These are phyloP conservation scores for Hucho hucho DNA, from an alignment of 2,113 vertebrate genomes.

Conservation along the genomic window DNA sequence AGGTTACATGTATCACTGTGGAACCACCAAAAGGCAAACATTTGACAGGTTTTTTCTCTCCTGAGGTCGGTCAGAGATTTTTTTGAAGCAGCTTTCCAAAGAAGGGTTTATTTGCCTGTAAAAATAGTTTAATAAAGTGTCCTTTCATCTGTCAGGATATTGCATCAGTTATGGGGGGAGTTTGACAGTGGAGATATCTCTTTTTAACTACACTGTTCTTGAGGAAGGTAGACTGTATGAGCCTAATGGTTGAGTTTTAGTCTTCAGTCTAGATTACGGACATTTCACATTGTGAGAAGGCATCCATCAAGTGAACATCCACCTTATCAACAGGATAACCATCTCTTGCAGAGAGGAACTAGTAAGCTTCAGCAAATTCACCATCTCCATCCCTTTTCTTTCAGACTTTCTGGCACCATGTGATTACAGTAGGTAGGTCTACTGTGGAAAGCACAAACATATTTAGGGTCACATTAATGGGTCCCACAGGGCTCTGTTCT, in stretches of 20 bases:
- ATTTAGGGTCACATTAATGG: not conserved
- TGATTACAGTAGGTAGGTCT: slow-evolving; percentile 12
- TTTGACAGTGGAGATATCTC: not conserved
- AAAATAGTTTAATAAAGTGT: slow-evolving; percentile 24
- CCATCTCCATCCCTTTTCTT: not conserved
- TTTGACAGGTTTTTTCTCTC: slow-evolving; percentile 16
- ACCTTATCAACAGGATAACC: too few relatives aligned
- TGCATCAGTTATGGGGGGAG: slow-evolving; percentile 17
- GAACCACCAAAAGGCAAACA: slow-evolving; percentile 26
- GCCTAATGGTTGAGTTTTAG: too few relatives aligned
- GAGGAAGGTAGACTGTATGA: not conserved
- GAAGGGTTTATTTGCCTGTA: slow-evolving; percentile 24
- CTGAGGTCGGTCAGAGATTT: not conserved
- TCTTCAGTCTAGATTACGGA: too few relatives aligned
- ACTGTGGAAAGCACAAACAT: not conserved
- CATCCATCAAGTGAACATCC: too few relatives aligned
- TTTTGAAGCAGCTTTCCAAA: slow-evolving; percentile 32
- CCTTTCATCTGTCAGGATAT: slow-evolving; percentile 37
- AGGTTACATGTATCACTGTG: slow-evolving; percentile 29
- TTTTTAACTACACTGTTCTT: not conserved
- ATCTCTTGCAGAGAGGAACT: not conserved
- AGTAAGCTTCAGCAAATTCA: not conserved
- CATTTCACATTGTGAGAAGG: too few relatives aligned
- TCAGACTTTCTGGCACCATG: slow-evolving; percentile 10
- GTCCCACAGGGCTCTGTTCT: too few relatives aligned